Evolutionary conservation across 2,797 vertebrate species (phyloP).

Genomic region (Rhabdophis nuchalis): DNA sequence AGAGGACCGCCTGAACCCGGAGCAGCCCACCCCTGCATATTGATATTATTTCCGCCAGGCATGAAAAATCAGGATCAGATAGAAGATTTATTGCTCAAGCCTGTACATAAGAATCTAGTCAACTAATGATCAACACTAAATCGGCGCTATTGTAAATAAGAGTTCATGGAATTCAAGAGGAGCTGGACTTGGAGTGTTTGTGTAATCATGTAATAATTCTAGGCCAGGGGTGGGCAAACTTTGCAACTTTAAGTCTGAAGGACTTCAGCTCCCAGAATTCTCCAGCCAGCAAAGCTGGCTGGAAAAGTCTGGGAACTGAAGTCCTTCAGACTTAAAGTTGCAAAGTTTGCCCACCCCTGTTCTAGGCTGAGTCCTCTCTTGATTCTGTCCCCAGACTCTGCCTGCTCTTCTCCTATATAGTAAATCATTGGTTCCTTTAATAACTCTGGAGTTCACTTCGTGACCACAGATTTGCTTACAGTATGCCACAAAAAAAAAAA

Average conservation of each 20-base stretch:
- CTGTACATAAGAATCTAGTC: not conserved
- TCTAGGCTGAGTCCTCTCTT: not conserved
- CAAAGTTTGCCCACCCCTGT: too few relatives aligned
- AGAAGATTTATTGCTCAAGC: not conserved
- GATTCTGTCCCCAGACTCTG: not conserved
- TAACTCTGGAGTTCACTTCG: not conserved
- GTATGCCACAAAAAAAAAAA: not conserved
- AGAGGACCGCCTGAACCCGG: too few relatives aligned
- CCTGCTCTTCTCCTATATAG: not conserved
- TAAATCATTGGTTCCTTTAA: not conserved
- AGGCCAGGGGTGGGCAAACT: too few relatives aligned
- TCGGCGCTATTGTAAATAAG: not conserved
- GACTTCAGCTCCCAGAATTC: too few relatives aligned
- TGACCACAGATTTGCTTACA: not conserved
- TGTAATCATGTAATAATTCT: not conserved
- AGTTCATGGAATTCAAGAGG: not conserved
- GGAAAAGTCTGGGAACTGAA: too few relatives aligned
- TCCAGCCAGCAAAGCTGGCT: too few relatives aligned
- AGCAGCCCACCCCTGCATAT: not conserved
- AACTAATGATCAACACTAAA: not conserved
- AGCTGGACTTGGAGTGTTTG: not conserved
- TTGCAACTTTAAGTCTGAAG: too few relatives aligned
- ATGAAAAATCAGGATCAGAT: not conserved
- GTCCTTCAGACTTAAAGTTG: too few relatives aligned
- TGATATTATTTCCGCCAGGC: not conserved